Conservation (phyloP, 1,140 invertebrate species). For the Calliphora vicina region DNA sequence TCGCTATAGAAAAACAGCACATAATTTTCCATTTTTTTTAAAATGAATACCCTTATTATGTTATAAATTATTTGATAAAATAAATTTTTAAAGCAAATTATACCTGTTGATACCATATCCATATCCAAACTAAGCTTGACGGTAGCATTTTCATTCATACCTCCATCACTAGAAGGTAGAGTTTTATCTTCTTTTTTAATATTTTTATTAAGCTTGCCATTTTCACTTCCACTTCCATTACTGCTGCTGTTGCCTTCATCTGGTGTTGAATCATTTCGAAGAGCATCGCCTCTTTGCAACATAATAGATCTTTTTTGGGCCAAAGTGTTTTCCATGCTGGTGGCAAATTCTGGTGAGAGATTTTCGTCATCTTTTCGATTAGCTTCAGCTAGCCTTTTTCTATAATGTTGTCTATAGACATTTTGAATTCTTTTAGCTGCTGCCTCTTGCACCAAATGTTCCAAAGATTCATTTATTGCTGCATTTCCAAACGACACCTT, state of each 20-base stretch:
- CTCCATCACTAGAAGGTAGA: not conserved
- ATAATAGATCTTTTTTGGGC: conserved; percentile 50
- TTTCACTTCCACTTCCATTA: conserved; percentile 45
- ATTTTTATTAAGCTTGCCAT: not conserved
- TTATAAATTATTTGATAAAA: no score
- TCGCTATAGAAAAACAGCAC: no score
- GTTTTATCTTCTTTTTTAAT: not conserved
- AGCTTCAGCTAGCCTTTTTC: conserved; percentile 38
- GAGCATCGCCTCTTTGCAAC: conserved; percentile 56
- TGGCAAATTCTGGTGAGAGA: conserved; percentile 29
- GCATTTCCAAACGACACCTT: conserved; percentile 59
- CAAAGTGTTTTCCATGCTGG: conserved; percentile 49
- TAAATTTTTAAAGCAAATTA: no score
- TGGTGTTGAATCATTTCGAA: conserved; percentile 56
- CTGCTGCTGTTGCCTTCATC: conserved; percentile 49
- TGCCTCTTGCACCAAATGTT: conserved; percentile 57
- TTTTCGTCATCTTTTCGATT: not conserved
- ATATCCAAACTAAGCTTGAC: no score
- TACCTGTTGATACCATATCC: not conserved
- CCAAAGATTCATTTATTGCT: conserved; percentile 58
- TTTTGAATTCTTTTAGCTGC: conserved; percentile 53
- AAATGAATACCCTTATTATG: no score
- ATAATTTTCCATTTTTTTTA: no score
- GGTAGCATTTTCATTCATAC: no score
- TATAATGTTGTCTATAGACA: conserved; percentile 43